Evolutionary conservation across 1,140 invertebrate species (phyloP), one percentile per base, ranked within the genome.

Genomic region (Harpegnathos saltator): DNA sequence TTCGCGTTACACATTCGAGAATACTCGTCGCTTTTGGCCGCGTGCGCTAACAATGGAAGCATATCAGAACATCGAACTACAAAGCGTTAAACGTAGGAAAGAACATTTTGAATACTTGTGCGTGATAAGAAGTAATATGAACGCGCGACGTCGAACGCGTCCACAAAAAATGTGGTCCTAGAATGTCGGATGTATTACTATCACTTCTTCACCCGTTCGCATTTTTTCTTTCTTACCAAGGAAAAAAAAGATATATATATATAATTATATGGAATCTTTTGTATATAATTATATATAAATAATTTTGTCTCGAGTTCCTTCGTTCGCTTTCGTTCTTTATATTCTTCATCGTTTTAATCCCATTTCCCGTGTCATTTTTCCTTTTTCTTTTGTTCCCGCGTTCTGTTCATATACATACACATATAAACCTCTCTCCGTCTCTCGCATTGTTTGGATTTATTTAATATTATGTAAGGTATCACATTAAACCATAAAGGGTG

Each of bases 401-500:
- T 4, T 22, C 7, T 81, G 3, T 61, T 17, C 50, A 48, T n/a
- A 2, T 4, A 44, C 38, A 44, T 11, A 33, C 33, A 33, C 9
- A 54, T 14, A 22, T 61, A 17, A 17, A 33, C 5, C 63, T 22
- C 54, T 73, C 14, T 59, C 29, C 44, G 59, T 56, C 29, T 77
- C 59, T 80, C 63, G 61, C 83, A 73, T 80, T 38, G 81, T 82
- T 88, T 84, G 84, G 90, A 91, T 91, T 92, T 89, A 89, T 91
- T 91, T 92, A 90, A 91, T 89, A 89, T 83, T 92, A 89, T 85
- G 75, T 86, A 92, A 91, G 90, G 89, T 93, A 93, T 93, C 92
- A 94, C 93, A 94, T 92, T 90, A 92, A 93, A 91, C 89, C 86
- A 93, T 91, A 90, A 44, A 88, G 89, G 88, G 90, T 92, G 92